A percentile compares a stretch with the other conserved stretches of the same genome.
Conservation (phyloP, 2,113 vertebrate genomes). For the Chaetorhynchus papuensis region DNA sequence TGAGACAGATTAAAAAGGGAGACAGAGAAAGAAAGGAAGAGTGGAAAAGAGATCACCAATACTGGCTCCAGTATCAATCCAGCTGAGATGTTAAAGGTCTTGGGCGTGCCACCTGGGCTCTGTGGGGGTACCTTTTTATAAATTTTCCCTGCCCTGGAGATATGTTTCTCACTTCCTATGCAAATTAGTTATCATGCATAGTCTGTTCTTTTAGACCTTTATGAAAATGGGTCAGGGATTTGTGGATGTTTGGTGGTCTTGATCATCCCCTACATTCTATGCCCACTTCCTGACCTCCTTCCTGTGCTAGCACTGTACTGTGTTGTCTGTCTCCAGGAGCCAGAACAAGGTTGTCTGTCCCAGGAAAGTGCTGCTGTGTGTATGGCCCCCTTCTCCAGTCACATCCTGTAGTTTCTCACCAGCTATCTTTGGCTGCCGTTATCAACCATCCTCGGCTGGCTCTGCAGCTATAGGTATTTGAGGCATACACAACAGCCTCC, state of each 20-base stretch:
- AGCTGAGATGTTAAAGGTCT: neutral
- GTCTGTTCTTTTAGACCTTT: neutral
- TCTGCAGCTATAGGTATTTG: neutral
- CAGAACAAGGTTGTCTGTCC: neutral
- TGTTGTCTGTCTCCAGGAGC: no score
- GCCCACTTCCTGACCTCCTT: neutral
- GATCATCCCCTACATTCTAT: neutral
- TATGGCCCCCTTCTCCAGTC: neutral
- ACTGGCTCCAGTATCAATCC: neutral
- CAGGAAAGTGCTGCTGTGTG: neutral
- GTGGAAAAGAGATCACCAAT: neutral
- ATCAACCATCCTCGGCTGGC: neutral
- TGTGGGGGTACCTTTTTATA: fast-evolving
- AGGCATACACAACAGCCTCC: neutral
- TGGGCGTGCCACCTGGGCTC: neutral
- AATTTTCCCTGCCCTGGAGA: fast-evolving
- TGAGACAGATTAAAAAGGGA: neutral
- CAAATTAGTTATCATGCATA: neutral
- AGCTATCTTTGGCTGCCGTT: neutral
- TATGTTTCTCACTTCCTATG: neutral
- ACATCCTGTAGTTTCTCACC: neutral
- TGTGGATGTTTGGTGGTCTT: neutral
- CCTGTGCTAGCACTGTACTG: neutral
- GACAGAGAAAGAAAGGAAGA: neutral
- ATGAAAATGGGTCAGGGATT: neutral